Evolutionary conservation across 2,797 vertebrate genomes (phyloP).

Genomic region (Lophura swinhoii): DNA sequence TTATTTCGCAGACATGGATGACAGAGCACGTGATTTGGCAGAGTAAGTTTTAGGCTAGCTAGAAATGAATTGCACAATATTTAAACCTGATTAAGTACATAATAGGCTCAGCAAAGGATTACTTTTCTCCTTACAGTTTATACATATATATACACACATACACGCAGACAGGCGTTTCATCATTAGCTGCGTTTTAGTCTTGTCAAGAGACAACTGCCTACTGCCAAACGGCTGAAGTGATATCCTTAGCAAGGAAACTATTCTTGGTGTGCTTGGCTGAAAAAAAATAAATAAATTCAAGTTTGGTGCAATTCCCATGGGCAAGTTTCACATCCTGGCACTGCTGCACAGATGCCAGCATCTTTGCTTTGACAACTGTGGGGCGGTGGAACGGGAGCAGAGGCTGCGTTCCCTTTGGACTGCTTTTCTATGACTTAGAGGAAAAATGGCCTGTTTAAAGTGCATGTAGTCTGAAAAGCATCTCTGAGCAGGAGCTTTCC

Average conservation of each 20-base stretch:
- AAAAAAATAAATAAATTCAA: background rate
- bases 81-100: constrained; percentile 69
- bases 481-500: background rate
- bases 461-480: constrained; percentile 52
- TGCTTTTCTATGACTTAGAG: constrained; percentile 21
- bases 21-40: constrained; percentile 57
- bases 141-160: constrained; percentile 27
- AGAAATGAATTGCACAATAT: constrained; percentile 59
- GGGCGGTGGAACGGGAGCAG: background rate
- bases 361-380: background rate
- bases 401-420: background rate
- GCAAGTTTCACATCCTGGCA: background rate
- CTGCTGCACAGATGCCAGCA: background rate
- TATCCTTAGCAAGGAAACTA: background rate
- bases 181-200: constrained; percentile 44
- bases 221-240: background rate
- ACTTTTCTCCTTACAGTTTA: constrained; percentile 59
- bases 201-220: background rate
- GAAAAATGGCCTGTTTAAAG: constrained; percentile 43
- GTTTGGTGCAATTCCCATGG: background rate
- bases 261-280: constrained; percentile 17
- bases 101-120: constrained; percentile 58
- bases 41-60: constrained; percentile 53
- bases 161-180: constrained; percentile 11
- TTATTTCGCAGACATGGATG: constrained; percentile 28